These are phyloP conservation scores for Machaerirhynchus nigripectus DNA, from an alignment of 2,113 vertebrate genomes.

Conservation along the genomic window DNA sequence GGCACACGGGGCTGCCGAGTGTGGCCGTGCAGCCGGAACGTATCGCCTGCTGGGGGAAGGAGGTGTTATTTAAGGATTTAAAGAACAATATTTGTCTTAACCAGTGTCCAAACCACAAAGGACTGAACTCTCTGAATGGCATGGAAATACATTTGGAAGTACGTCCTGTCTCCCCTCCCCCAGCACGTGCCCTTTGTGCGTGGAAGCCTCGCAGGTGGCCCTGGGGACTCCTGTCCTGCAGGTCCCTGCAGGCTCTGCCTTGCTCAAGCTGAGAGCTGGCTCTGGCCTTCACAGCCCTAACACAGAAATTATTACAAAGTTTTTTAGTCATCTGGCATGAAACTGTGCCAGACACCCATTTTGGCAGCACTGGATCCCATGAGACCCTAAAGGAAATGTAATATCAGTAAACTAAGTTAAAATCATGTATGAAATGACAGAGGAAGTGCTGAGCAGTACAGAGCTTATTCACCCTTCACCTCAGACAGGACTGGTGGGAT, in stretches of 20 bases:
- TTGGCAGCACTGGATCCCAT: neutral
- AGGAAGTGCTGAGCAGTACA: neutral
- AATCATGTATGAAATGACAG: neutral
- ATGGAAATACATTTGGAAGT: neutral
- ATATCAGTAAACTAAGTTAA: neutral
- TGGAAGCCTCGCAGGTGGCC: neutral
- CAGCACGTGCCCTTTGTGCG: neutral
- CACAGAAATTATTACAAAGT: neutral
- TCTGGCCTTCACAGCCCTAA: neutral
- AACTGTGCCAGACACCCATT: neutral
- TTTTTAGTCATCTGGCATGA: neutral
- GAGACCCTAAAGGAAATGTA: neutral
- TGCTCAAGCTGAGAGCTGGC: neutral
- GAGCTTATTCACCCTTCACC: neutral
- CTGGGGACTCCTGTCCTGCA: neutral
- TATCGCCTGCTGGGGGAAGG: neutral
- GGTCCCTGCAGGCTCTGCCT: neutral
- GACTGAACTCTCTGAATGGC: neutral
- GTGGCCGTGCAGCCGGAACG: neutral
- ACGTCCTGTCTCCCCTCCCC: rapidly evolving
- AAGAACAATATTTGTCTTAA: neutral
- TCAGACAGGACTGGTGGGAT: neutral
- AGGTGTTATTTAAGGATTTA: neutral
- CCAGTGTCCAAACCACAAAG: neutral
- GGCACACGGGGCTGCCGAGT: neutral